These are phyloP conservation scores for Alauda arvensis DNA, from an alignment of 2,797 vertebrate species.

Conservation along the genomic window DNA sequence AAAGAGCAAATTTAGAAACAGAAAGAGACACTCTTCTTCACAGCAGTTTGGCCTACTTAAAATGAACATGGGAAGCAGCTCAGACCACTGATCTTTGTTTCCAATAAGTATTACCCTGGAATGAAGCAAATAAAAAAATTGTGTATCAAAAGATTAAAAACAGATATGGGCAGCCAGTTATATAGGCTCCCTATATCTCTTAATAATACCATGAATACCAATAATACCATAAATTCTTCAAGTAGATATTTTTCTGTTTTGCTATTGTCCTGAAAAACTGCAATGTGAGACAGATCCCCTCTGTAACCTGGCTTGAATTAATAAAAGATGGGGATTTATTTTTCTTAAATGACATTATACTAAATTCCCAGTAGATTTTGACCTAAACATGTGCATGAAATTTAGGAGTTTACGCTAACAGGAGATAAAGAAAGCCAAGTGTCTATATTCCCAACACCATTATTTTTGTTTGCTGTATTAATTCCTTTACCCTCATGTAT, in stretches of 20 bases:
- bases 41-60: neutral
- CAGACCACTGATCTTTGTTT: neutral
- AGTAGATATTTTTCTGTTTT: neutral
- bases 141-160: neutral
- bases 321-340: neutral
- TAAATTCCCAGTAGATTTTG: slow-evolving; percentile 4
- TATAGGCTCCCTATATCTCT: neutral
- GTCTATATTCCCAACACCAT: neutral
- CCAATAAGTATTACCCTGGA: neutral
- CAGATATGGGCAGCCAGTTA: neutral
- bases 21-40: neutral
- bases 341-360: neutral
- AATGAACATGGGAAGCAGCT: neutral
- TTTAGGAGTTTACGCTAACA: neutral
- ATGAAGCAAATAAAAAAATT: neutral
- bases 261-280: neutral
- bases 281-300: neutral
- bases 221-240: neutral
- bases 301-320: neutral
- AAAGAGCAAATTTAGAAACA: neutral
- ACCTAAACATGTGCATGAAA: neutral
- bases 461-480: neutral
- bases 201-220: neutral
- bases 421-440: neutral
- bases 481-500: neutral